Base-by-base conservation (phyloP, 2,888 invertebrate species). In the Timema podura region DNA sequence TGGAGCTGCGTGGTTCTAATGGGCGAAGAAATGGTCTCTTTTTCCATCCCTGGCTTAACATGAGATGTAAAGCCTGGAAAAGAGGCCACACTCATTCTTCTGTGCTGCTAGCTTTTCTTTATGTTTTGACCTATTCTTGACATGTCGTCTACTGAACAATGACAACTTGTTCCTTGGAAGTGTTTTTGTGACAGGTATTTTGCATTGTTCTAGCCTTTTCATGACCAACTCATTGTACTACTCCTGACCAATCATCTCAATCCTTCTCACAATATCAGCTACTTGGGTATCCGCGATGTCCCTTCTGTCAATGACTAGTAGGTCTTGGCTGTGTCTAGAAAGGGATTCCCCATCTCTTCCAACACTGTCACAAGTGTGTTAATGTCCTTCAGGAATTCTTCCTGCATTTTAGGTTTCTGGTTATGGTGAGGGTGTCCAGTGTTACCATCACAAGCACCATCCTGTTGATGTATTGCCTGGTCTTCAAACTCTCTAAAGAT, bases 191-290 rank as follows among this genome's bases (percentile, higher is more conserved):
- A 30, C 30, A 30, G 30, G 7, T 54, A 48, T 49, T n/a, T 0
- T 54, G 44, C 49, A 46, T 54, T 49, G 10, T 48, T 57, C 1
- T 51, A 46, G 30, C 30, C 10, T 16, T 67, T 44, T 44, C 0
- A 10, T n/a, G 57, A 51, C 54, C 54, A 67, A 67, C 11, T 67
- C 54, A 16, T 54, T 49, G 5, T 67, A 67, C 54, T 67, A 5
- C 11, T 13, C 11, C 30, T 67, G 15, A 44, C 67, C 67, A 16
- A 9, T 57, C 8, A n/a, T 57, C 6, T 57, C 48, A 30, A 54
- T 30, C 1, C 30, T 54, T 30, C 54, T 54, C 30, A 67, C 54
- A 54, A 54, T 48, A 30, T 49, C 54, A 16, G 16, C 48, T 9
- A 48, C 46, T 30, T 67, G 6, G 10, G 8, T 48, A 16, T 54